These are phyloP conservation scores for Dryobates pubescens DNA, from an alignment of 2,797 vertebrate genomes.

Conservation along the genomic window DNA sequence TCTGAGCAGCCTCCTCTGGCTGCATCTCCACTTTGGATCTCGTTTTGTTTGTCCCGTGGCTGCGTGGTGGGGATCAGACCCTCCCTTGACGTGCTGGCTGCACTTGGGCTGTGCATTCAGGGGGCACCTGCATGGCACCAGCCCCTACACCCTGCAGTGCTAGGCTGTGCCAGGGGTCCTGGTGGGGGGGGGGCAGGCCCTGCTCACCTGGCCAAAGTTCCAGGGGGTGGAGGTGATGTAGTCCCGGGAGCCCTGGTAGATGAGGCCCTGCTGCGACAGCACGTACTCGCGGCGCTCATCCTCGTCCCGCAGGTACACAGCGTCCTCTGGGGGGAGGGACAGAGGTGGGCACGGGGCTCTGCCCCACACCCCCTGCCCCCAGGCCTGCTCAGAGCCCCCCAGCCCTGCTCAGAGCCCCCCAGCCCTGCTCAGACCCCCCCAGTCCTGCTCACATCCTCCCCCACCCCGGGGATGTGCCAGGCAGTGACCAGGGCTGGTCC, in stretches of 20 bases:
- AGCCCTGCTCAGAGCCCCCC: too few species aligned
- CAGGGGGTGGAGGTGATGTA: constrained; percentile 83
- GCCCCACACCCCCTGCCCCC: neutral
- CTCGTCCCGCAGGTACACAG: constrained; percentile 85
- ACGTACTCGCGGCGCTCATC: constrained; percentile 85
- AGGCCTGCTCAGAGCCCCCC: neutral
- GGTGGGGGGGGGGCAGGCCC: neutral
- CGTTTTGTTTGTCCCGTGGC: rapidly evolving
- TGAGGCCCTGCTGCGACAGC: constrained; percentile 89
- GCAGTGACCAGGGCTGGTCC: neutral
- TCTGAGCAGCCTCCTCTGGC: neutral
- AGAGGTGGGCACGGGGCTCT: neutral
- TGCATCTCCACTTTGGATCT: neutral
- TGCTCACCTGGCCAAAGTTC: constrained; percentile 94
- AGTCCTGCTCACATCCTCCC: too few species aligned
- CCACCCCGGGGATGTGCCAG: neutral
- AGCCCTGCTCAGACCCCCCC: neutral
- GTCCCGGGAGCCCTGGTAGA: constrained; percentile 84
- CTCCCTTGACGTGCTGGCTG: neutral
- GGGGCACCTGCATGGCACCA: rapidly evolving
- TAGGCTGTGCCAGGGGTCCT: rapidly evolving
- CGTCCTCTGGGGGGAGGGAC: constrained; percentile 82
- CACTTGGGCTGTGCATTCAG: rapidly evolving
- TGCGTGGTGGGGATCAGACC: rapidly evolving
- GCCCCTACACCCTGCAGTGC: neutral